Base-by-base conservation (phyloP, 2,888 invertebrate species). In the Agonum fuliginosum region DNA sequence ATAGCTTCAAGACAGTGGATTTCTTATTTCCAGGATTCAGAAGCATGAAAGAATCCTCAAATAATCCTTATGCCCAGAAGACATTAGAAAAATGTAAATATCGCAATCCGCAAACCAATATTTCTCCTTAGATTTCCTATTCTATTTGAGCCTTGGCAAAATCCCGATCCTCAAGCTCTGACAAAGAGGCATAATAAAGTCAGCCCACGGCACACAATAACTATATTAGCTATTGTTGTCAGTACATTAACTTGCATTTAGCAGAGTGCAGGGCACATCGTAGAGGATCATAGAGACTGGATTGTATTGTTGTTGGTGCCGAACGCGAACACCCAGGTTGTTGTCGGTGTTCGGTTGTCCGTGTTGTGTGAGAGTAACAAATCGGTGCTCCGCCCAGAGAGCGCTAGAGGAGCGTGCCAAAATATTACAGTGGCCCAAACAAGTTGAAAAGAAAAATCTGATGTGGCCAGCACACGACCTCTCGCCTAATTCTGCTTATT, bases 231-330 rank as follows among this genome's bases (percentile, higher is more conserved):
- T 81, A 84, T 85, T 85, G 85, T 85, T 80, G 79, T 78, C 80
- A 85, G 82, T 85, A 84, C 85, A 86, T 86, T 86, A 86, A 86
- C 84, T 85, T 83, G 85, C 84, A 85, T 85, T 85, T 86, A 86
- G 83, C 80, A n/a, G 79, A 74, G 80, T 30, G 67, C 37, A n/a
- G 46, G 46, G 41, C 20, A 34, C 10, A 69, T 37, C 22, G 69
- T 41, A 37, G 43, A 12, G 20, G 20, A 19, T 30, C 30, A 30
- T 30, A 8, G 30, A n/a, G n/a, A n/a, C n/a, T n/a, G 30, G 3
- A 30, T 30, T 30, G 30, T 27, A 62, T 62, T 62, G 58, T 62
- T 62, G 27, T 10, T 24, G 10, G 14, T 30, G 58, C 17, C 30
- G 10, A 27, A 19, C 17, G 65, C 62, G 62, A 43, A 62, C 74